Evolutionary conservation across 2,113 vertebrate genomes (phyloP), one percentile per base, ranked within the genome.

Genomic region (Charina bottae): DNA sequence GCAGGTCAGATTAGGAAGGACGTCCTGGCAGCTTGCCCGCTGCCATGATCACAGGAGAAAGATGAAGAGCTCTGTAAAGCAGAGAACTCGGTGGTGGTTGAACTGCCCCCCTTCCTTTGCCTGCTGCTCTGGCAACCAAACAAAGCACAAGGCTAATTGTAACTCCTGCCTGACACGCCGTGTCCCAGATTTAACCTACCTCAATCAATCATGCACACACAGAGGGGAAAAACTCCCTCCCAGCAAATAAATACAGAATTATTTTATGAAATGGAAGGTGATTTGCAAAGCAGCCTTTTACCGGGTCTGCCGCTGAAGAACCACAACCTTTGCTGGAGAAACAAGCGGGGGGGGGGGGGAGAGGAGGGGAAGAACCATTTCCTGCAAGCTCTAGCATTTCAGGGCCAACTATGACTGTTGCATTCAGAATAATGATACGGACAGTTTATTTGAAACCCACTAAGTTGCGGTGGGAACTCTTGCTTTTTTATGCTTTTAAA

Each of bases 121-220:
- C 92, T 92, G 91, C 94, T 58, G 85, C 37, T 55, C 11, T 62
- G 90, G 78, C 95, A 89, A 85, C 87, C 89, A 53, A 83, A 83
- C 85, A 53, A 64, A 53, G 91, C 91, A 68, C 78, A 28, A 64
- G 89, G 87, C 89, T 85, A 28, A 90, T 91, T 3, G 0, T 21
- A 94, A 96, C 64, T 88, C 93, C 91, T 93, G 87, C 91, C 87
- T 83, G 84, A 17, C 85, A 88, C 56, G 15, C 94, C 85, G 37
- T 90, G 92, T 93, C 92, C 95, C 96, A 92, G 94, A 95, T 95
- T 96, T 96, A 96, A 95, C 94, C 93, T 2, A 0, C 94, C 93
- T 93, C 95, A 93, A 94, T 93, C 96, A 95, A 95, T 96, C 87
- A 92, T 28, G 89, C 11, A 88, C 9, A 42, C 28, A 92, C 94